Evolutionary conservation across 2,113 vertebrate genomes (phyloP), one percentile per base, ranked within the genome.

Genomic region (Chloroceryle aenea): DNA sequence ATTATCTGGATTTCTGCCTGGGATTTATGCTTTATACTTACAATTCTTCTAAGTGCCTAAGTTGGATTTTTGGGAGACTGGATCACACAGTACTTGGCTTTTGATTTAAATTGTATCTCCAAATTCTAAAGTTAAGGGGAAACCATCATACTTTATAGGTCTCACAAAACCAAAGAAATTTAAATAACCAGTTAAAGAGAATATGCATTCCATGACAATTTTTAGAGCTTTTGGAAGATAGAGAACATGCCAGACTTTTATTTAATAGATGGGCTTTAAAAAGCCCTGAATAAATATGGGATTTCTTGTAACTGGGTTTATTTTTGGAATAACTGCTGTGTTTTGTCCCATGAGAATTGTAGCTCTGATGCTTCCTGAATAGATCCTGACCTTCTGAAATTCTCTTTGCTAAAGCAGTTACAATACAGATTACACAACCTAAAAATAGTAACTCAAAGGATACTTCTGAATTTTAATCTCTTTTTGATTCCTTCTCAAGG

Each of bases 401-500:
- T 80, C 62, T 82, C 62, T 88, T 83, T 83, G 55, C 43, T 84
- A 90, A 87, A 94, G 27, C 58, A 93, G 82, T 85, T 87, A 83
- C 42, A 93, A 77, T 59, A 74, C 56, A 89, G 58, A 88, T 78
- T 90, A 83, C 11, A 45, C 9, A 82, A 4, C 10, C 78, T 91
- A 90, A 93, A 94, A 95, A 93, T 73, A 96, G 89, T 34, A 68
- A 62, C 64, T 87, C 78, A 85, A 83, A 76, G 19, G 25, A 85
- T 76, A 76, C 21, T 85, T 82, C 43, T 56, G 82, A 73, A 93
- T 94, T 91, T 91, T 80, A 76, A 88, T 80, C 16, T 45, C 30
- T 82, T 87, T 91, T 58, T 84, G 10, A 43, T 72, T 91, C n/a
- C 12, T 78, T 87, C 53, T 87, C 12, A 62, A 69, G 27, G 9